Conservation (phyloP, 2,888 invertebrate genomes). For the Zygothrica quintamaculata region DNA sequence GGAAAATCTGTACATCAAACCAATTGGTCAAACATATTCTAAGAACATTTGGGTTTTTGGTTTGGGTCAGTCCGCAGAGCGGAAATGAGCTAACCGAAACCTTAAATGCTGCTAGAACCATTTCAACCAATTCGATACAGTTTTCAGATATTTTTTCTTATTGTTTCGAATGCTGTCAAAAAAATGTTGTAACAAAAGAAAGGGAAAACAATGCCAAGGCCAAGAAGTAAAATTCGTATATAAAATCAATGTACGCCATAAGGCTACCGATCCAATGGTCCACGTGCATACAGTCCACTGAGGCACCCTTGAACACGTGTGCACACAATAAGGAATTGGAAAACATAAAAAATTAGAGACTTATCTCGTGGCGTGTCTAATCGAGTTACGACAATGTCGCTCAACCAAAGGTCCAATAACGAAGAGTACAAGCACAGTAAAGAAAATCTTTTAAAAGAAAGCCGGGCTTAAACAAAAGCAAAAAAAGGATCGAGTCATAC, state of each 20-base stretch:
- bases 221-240: conserved; percentile 29
- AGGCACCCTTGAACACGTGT: conserved; percentile 81
- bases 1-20: conserved; percentile 18
- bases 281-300: conserved; percentile 14
- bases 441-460: conserved; percentile 31
- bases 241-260: conserved; percentile 42
- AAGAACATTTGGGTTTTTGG: conserved; percentile 2
- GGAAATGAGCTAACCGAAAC: conserved; percentile 34
- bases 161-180: conserved; percentile 35
- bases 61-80: conserved; percentile 6
- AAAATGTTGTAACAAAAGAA: conserved; percentile 63
- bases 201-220: conserved; percentile 79
- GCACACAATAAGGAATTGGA: conserved; percentile 71
- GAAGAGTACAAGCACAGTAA: neutral
- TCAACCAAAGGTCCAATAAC: conserved; percentile 41
- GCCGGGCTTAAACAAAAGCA: conserved; percentile 41
- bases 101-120: conserved; percentile 30
- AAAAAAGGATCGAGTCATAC: conserved; percentile 67
- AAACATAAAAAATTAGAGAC: conserved; percentile 72
- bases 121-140: conserved; percentile 47
- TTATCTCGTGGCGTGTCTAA: conserved; percentile 71
- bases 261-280: conserved; percentile 45
- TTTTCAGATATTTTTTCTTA: conserved; percentile 37
- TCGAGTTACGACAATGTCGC: conserved; percentile 76
- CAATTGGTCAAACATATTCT: conserved; percentile 44